phyloP scores from a whole-genome alignment of 2,113 vertebrate genomes.

The Ascaphus truei region DNA sequence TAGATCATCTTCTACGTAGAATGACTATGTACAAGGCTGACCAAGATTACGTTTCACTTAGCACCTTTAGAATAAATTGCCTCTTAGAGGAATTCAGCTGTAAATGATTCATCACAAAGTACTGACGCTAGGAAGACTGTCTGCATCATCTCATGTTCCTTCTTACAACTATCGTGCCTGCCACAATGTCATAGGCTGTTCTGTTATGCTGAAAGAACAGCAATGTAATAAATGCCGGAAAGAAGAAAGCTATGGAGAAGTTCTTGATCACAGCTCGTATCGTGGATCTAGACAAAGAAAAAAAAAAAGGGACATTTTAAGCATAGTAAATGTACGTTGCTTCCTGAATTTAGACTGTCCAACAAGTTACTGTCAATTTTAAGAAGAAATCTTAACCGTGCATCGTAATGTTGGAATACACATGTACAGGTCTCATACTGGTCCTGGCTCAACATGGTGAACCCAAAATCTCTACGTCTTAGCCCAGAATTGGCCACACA shows the following conservation, averaged over 20 bases:
- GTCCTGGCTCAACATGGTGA: no score
- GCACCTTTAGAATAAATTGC: conserved; percentile 12
- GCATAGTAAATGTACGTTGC: no score
- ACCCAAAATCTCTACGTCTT: no score
- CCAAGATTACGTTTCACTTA: background rate
- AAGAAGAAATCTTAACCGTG: background rate
- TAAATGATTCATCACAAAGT: background rate
- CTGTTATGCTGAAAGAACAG: conserved; percentile 96
- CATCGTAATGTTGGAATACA: no score
- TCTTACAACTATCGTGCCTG: conserved; percentile 92
- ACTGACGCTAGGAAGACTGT: background rate
- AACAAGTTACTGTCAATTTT: no score
- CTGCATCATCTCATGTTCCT: conserved; percentile 77
- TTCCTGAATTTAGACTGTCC: no score
- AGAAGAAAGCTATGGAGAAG: conserved; percentile 94
- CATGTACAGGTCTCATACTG: no score
- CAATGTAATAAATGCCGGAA: conserved; percentile 90
- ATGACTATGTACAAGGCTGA: background rate
- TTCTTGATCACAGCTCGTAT: conserved; percentile 94
- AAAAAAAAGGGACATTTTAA: background rate
- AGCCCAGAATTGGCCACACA: no score
- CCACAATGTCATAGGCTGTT: conserved; percentile 93
- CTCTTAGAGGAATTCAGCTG: background rate
- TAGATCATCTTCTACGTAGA: no score
- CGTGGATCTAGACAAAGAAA: conserved; percentile 74